These are phyloP conservation scores for Macropis europaea DNA, from an alignment of 2,888 invertebrate species.

Conservation along the genomic window DNA sequence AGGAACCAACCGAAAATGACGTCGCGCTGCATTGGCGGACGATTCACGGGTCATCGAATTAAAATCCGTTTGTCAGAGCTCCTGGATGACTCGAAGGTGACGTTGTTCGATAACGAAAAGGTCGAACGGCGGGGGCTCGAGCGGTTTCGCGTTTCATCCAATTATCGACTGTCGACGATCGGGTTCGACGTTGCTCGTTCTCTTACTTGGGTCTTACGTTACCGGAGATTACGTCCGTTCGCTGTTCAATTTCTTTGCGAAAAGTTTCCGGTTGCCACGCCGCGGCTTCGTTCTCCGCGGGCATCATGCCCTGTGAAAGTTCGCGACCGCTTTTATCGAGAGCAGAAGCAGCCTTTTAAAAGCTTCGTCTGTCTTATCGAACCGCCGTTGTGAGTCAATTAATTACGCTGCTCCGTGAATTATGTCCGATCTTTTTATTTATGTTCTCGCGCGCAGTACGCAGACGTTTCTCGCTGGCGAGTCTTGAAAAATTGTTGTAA, in stretches of 20 bases:
- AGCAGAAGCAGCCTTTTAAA: no score
- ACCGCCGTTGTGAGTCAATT: no score
- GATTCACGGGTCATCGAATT: not conserved
- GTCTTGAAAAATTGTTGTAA: no score
- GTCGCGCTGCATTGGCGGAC: no score
- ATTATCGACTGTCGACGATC: conserved; percentile 51
- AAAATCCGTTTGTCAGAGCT: conserved; percentile 17
- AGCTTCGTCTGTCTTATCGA: no score
- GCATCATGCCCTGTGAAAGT: no score
- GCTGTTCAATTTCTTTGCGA: conserved; percentile 19
- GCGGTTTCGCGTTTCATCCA: conserved; percentile 51
- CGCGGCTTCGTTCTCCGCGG: not conserved
- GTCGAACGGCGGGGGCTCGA: conserved; percentile 12
- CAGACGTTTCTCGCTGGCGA: no score
- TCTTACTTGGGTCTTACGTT: conserved; percentile 26
- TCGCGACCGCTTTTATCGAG: no score
- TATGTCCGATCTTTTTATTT: no score
- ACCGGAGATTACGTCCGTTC: conserved; percentile 20
- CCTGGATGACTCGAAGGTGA: conserved; percentile 14
- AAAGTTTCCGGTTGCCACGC: not conserved
- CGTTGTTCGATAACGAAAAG: conserved; percentile 1
- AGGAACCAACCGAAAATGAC: not conserved
- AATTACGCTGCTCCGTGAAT: no score
- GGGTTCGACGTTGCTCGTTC: conserved; percentile 3
- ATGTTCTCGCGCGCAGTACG: no score